Conservation (phyloP, 2,113 vertebrate species). For the Phrynosoma platyrhinos region DNA sequence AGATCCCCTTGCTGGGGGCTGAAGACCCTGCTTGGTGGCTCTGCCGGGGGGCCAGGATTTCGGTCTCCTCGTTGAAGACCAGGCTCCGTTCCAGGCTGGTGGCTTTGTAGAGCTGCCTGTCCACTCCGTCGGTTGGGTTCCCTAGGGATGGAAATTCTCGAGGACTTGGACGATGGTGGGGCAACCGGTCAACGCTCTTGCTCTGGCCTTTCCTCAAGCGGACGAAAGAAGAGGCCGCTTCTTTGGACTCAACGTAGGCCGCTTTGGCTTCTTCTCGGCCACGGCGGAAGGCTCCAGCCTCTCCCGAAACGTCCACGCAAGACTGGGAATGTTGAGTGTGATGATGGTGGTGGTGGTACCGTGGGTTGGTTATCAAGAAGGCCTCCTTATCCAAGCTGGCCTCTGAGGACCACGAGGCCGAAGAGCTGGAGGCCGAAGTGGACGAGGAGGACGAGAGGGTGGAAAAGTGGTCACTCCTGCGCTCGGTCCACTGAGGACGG, state of each 20-base stretch:
- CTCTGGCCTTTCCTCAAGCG: constrained; percentile 4
- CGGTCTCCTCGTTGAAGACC: constrained; percentile 47
- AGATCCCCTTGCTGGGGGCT: constrained; percentile 40
- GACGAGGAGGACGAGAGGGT: constrained; percentile 32
- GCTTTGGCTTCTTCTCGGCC: constrained; percentile 66
- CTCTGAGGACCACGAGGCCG: constrained; percentile 78
- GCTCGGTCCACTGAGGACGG: constrained; percentile 24
- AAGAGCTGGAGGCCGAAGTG: constrained; percentile 66
- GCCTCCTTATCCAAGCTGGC: constrained; percentile 68
- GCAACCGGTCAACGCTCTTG: neutral
- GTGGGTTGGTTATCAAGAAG: constrained; percentile 27
- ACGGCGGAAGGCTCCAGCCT: constrained; percentile 58
- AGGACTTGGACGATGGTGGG: neutral
- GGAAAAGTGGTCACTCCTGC: neutral
- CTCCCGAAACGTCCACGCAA: constrained; percentile 74
- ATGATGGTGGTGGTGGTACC: constrained; percentile 43
- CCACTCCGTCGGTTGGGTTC: constrained; percentile 53
- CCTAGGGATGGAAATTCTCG: constrained; percentile 21
- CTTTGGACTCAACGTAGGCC: neutral
- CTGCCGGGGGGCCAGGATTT: constrained; percentile 59
- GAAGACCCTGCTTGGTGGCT: constrained; percentile 42
- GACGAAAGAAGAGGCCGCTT: neutral
- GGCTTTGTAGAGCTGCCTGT: constrained; percentile 35
- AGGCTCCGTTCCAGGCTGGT: constrained; percentile 73
- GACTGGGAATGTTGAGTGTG: constrained; percentile 72